A percentile compares a stretch with the other conserved stretches of the same genome.
Evolutionary conservation across 2,888 invertebrate species (phyloP).

Genomic region (Saturnia pavonia): DNA sequence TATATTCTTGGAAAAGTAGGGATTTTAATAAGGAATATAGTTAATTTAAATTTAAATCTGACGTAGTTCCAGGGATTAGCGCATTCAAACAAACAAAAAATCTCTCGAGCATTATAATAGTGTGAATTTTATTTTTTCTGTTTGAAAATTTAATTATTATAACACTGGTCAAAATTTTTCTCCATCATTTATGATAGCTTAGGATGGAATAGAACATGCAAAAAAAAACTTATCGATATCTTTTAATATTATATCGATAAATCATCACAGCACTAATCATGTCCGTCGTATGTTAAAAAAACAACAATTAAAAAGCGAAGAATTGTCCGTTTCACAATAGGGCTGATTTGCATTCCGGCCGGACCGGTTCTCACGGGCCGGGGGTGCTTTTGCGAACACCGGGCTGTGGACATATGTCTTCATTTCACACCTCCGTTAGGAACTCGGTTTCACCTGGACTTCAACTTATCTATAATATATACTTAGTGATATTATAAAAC

Average conservation of each 20-base stretch:
- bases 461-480: background rate
- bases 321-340: slow-evolving; percentile 72
- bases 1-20: too few species aligned
- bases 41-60: too few species aligned
- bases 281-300: slow-evolving; percentile 28
- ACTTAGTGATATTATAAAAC: background rate
- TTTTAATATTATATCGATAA: slow-evolving; percentile 27
- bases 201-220: too few species aligned
- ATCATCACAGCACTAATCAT: slow-evolving; percentile 24
- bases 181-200: too few species aligned
- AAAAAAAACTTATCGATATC: slow-evolving; percentile 39
- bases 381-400: slow-evolving; percentile 36
- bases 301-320: slow-evolving; percentile 64
- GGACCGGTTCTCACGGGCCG: slow-evolving; percentile 63
- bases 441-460: background rate
- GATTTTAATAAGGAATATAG: too few species aligned
- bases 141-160: too few species aligned
- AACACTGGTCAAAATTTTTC: too few species aligned
- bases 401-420: slow-evolving; percentile 36
- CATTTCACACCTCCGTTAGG: slow-evolving; percentile 28
- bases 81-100: too few species aligned
- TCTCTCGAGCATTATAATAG: too few species aligned
- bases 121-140: too few species aligned
- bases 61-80: too few species aligned
- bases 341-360: slow-evolving; percentile 70